Evolutionary conservation across 2,888 invertebrate species (phyloP).

Genomic region (Tetranychus truncatus): DNA sequence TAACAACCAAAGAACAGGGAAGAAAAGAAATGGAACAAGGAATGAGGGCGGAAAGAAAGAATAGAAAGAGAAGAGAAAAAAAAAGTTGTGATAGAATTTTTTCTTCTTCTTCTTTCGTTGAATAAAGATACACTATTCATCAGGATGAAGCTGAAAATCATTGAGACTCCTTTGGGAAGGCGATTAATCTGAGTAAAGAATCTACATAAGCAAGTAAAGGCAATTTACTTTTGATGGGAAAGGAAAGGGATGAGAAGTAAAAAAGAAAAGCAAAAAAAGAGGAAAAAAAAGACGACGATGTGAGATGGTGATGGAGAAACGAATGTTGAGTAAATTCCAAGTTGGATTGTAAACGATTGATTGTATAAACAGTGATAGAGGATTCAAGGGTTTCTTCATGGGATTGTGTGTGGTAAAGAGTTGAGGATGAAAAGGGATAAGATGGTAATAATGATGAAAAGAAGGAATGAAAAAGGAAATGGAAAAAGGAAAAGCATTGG

Average conservation of each 20-base stretch:
- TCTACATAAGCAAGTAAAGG: background rate
- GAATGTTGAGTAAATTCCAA: background rate
- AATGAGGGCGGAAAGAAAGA: background rate
- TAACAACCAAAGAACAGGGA: background rate
- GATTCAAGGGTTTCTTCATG: background rate
- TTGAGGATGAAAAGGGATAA: background rate
- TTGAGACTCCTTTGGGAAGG: background rate
- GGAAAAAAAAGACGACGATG: conserved; percentile 3
- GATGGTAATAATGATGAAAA: background rate
- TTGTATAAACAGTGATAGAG: background rate
- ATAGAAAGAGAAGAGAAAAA: background rate
- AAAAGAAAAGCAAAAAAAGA: conserved; percentile 4
- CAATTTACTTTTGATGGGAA: background rate
- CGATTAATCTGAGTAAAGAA: background rate
- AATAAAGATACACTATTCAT: background rate
- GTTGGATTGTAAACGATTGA: background rate
- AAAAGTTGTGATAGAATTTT: background rate
- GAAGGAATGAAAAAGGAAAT: too few species aligned
- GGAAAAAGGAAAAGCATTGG: too few species aligned
- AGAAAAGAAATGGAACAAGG: background rate
- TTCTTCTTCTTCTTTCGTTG: background rate
- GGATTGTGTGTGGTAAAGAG: background rate
- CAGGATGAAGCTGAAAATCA: background rate
- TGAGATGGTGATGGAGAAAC: conserved; percentile 6
- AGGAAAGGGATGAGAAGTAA: background rate